Base-by-base conservation (phyloP, 2,797 vertebrate genomes). In the Artibeus jamaicensis region DNA sequence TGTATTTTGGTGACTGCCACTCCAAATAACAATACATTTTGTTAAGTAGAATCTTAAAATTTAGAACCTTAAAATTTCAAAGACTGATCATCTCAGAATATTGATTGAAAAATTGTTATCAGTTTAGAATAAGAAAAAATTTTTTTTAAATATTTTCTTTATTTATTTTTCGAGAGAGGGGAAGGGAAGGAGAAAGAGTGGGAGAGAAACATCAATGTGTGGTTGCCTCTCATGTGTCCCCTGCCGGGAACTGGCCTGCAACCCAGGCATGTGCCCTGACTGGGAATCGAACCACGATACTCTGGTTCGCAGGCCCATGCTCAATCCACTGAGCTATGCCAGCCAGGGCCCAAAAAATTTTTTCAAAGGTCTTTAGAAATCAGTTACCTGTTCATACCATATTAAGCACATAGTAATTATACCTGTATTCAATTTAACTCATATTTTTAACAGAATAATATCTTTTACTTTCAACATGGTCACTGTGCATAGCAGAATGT, bases 371-470 rank as follows among this genome's bases (percentile, higher is more conserved):
- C 22, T 50, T 18, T n/a, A 34, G 65, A 89, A 84, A 91, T 46
- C 39, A 84, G 44, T 73, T 44, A 32, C 78, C 24, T 87, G 55
- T 93, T 88, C 78, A 18, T 34, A n/a, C 0, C 26, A n/a, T 32
- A 29, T 21, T 81, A 92, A 83, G 22, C 10, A 84, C 15, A 48
- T 34, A n/a, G 7, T 48, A 79, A 84, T 77, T 48, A 76, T 42
- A 77, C 76, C 44, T 76, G 15, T 34, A 34, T 86, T 87, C 76
- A 82, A n/a, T 79, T 48, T 91, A 91, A 73, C 22, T 68, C 32
- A 93, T 39, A 50, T 84, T 83, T 89, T 82, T 62, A 89, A 94
- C 7, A 34, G 46, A 94, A 94, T 39, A 70, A 5, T 86, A n/a
- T 73, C 34, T 88, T 91, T 67, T 37, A 6, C 70, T 90, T 83